Evolutionary conservation across 2,113 vertebrate species (phyloP).

Genomic region (Patagioenas fasciata): DNA sequence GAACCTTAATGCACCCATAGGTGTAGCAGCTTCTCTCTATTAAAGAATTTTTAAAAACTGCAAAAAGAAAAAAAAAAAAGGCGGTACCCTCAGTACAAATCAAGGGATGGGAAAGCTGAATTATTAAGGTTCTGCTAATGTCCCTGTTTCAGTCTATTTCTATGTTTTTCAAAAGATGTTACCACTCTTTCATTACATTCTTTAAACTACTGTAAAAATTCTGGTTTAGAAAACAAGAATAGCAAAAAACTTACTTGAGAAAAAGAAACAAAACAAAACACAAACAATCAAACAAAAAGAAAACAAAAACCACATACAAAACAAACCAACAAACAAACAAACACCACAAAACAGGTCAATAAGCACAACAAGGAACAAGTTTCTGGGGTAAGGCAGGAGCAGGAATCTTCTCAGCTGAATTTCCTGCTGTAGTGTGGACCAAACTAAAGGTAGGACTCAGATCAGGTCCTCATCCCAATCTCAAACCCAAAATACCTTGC

Average conservation of each 20-base stretch:
- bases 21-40: background rate
- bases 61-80: background rate
- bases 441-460: background rate
- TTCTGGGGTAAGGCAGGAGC: background rate
- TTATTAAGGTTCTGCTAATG: background rate
- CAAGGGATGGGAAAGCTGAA: background rate
- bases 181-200: background rate
- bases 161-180: background rate
- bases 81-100: background rate
- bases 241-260: background rate
- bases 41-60: background rate
- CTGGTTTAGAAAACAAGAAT: background rate
- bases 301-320: too few species aligned
- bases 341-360: background rate
- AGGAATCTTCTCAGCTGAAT: background rate
- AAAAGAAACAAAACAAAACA: background rate
- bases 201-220: background rate
- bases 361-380: background rate
- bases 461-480: background rate
- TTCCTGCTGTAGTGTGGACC: background rate
- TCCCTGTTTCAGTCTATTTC: background rate
- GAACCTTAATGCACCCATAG: fast-evolving
- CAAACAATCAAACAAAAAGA: too few species aligned
- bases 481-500: background rate
- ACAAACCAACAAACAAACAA: too few species aligned